Percentiles rank a stretch among this genome's conserved stretches.
Evolutionary conservation across 1,140 invertebrate genomes (phyloP).

Genomic region (Zaprionus ornatus): DNA sequence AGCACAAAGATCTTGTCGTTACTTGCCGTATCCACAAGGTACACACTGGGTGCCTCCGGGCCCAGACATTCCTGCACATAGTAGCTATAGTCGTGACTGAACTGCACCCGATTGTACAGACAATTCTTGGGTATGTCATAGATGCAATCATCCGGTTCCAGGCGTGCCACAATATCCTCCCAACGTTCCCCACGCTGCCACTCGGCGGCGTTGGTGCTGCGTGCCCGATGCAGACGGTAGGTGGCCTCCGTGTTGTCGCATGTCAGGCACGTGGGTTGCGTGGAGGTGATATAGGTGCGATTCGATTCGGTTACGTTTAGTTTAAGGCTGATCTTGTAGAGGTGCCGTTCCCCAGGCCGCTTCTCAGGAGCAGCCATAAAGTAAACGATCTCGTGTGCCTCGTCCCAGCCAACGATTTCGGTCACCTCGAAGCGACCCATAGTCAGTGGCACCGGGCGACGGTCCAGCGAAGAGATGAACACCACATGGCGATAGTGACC

Average conservation of each 20-base stretch:
- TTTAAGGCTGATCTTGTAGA: slow-evolving; percentile 87
- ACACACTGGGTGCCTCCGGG: slow-evolving; percentile 87
- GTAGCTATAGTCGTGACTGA: slow-evolving; percentile 87
- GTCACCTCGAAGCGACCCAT: slow-evolving; percentile 89
- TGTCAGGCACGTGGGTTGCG: slow-evolving; percentile 77
- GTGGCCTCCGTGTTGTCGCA: slow-evolving; percentile 79
- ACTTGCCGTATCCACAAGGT: slow-evolving; percentile 86
- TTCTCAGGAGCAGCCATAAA: slow-evolving; percentile 89
- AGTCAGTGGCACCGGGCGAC: slow-evolving; percentile 85
- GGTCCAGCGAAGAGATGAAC: slow-evolving; percentile 84
- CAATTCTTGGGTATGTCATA: slow-evolving; percentile 85
- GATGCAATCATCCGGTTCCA: slow-evolving; percentile 72
- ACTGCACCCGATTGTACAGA: slow-evolving; percentile 87
- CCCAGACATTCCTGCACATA: slow-evolving; percentile 89
- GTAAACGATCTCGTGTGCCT: slow-evolving; percentile 86
- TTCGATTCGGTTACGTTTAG: slow-evolving; percentile 80
- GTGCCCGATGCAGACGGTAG: slow-evolving; percentile 60
- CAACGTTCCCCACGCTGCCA: slow-evolving; percentile 60
- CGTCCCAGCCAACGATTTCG: slow-evolving; percentile 88
- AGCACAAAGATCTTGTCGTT: slow-evolving; percentile 86
- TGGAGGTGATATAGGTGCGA: slow-evolving; percentile 79
- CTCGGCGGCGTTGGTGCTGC: slow-evolving; percentile 39
- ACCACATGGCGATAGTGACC: slow-evolving; percentile 85
- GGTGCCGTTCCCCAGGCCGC: slow-evolving; percentile 88
- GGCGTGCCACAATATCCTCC: slow-evolving; percentile 67